Base-by-base conservation (phyloP, 2,797 vertebrate species). In the Characodon lateralis region DNA sequence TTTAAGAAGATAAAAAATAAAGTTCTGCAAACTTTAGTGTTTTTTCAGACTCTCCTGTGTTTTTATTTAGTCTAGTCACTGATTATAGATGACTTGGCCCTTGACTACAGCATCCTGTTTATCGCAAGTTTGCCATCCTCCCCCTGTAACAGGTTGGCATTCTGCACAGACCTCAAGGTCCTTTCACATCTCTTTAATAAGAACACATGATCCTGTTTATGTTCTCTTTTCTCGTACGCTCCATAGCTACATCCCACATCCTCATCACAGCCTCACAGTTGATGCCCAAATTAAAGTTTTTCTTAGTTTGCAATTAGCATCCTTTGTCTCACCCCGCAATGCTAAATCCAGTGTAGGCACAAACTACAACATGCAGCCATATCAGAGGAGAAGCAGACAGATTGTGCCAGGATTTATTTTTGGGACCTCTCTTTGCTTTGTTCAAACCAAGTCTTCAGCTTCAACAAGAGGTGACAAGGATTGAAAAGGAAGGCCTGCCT, bases 101-200 rank as follows among this genome's bases (percentile, higher is more conserved):
- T 48, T 50, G 71, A 71, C 58, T 84, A 26, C 71, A 71, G 72
- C n/a, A 75, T 50, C 74, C 73, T 78, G 82, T 76, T 86, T 53
- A 35, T 79, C 79, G 77, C 85, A 80, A 85, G 81, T 92, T 89
- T 76, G 77, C 83, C 77, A 69, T 81, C 91, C 35, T 51, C 28
- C 22, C 39, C 13, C 46, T 7, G 14, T 87, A 90, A 91, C 84
- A 87, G 79, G 31, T 83, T 87, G 87, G 88, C 87, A 91, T 82
- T 87, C 83, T 87, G 83, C 84, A 74, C 89, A 90, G 91, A 91
- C 83, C 89, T 87, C 82, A 85, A 89, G 81, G 79, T 85, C 78
- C 90, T 90, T 91, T 91, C 87, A 86, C 78, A 86, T 85, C 84
- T 90, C 90, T 89, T 92, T 95, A 93, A 94, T 93, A 90, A 95